Conservation (phyloP, 2,888 invertebrate species). For the Noctua pronuba region DNA sequence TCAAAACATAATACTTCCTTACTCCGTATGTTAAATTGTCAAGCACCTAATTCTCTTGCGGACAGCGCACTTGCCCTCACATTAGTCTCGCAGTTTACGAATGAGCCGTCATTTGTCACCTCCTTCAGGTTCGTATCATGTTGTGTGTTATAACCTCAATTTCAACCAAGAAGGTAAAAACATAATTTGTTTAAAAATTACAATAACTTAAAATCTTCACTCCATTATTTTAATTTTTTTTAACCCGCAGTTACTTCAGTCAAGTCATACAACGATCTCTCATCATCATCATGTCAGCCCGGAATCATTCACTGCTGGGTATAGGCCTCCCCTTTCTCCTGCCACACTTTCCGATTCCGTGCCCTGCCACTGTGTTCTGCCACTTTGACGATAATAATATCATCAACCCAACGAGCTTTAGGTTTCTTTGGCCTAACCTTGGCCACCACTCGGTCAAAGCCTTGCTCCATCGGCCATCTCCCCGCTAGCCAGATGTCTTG, state of each 20-base stretch:
- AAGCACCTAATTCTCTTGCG: slow-evolving; percentile 27
- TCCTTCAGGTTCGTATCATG: no score
- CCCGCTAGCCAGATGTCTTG: no score
- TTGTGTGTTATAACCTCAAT: not conserved
- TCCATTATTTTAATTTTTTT: not conserved
- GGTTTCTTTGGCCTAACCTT: no score
- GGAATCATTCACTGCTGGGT: no score
- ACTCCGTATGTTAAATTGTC: not conserved
- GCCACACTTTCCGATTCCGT: no score
- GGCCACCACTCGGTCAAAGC: no score
- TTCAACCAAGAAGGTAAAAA: not conserved
- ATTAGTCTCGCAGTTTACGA: slow-evolving; percentile 26
- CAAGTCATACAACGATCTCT: not conserved
- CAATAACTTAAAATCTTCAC: not conserved
- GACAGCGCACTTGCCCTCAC: slow-evolving; percentile 20
- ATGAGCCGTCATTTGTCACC: slow-evolving; percentile 39
- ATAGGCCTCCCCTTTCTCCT: no score
- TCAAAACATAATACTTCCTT: not conserved
- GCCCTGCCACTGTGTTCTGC: no score
- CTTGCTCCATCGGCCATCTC: no score
- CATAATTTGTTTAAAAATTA: not conserved
- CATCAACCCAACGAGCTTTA: no score
- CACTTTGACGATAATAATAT: no score
- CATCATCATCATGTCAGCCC: no score
- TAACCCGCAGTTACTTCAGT: not conserved